These are phyloP conservation scores for Apamea epomidion DNA, from an alignment of 2,888 invertebrate species.

Conservation along the genomic window DNA sequence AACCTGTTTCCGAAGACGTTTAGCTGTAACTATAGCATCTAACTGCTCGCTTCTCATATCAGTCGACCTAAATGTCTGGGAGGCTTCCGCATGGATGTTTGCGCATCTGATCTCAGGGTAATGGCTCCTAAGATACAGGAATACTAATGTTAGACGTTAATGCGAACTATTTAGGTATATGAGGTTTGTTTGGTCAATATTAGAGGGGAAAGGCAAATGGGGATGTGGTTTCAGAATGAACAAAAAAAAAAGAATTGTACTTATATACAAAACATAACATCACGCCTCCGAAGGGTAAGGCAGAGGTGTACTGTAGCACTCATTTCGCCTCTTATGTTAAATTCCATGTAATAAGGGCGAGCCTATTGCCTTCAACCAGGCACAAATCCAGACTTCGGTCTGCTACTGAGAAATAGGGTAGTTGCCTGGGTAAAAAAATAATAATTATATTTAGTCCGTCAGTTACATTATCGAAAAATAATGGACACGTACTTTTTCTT, in stretches of 20 bases:
- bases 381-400: too few species aligned
- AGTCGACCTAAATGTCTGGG: conserved; percentile 47
- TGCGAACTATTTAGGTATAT: not conserved
- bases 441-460: too few species aligned
- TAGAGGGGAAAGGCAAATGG: not conserved
- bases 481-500: too few species aligned
- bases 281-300: too few species aligned
- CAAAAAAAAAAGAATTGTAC: not conserved
- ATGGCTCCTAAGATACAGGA: conserved; percentile 39
- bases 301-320: too few species aligned
- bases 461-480: too few species aligned
- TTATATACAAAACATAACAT: too few species aligned
- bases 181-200: not conserved
- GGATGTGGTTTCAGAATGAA: not conserved
- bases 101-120: conserved; percentile 42
- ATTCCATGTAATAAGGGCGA: too few species aligned
- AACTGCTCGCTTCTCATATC: conserved; percentile 31
- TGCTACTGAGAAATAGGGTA: too few species aligned
- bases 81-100: conserved; percentile 41
- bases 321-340: too few species aligned
- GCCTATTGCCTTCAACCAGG: too few species aligned
- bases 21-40: conserved; percentile 10
- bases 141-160: conserved; percentile 40
- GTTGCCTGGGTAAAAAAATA: too few species aligned
- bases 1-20: conserved; percentile 26